These are phyloP conservation scores for Amaurobius ferox DNA, from an alignment of 2,888 invertebrate species.

Conservation along the genomic window DNA sequence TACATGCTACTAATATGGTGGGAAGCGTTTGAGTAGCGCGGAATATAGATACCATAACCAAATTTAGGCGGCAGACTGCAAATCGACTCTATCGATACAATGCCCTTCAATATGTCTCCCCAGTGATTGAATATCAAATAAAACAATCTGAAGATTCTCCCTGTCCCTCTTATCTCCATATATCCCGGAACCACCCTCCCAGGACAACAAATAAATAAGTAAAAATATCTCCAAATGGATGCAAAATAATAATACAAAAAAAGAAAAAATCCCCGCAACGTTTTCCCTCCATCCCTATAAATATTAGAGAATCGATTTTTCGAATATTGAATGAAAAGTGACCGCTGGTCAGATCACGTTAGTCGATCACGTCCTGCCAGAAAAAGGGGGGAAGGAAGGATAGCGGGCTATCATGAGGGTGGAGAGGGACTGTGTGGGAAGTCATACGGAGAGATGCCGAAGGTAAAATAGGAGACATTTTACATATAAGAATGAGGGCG, in stretches of 20 bases:
- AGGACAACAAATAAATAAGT: conserved; percentile 2
- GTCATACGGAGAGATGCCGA: conserved; percentile 38
- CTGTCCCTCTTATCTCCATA: background rate
- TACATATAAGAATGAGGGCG: too few species aligned
- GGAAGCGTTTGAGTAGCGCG: too few species aligned
- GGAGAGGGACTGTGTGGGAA: conserved; percentile 6
- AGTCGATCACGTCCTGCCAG: conserved; percentile 46
- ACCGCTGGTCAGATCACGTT: conserved; percentile 59
- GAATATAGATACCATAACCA: too few species aligned
- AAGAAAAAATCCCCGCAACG: background rate
- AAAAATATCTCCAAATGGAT: background rate
- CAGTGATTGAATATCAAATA: background rate
- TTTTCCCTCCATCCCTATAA: conserved; percentile 41
- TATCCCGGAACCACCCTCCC: background rate
- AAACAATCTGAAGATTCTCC: background rate
- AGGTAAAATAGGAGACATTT: conserved; percentile 20
- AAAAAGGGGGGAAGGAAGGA: background rate
- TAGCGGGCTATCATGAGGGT: background rate
- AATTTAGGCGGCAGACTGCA: too few species aligned
- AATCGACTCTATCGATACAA: too few species aligned
- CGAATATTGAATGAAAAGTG: conserved; percentile 63
- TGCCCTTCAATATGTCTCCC: too few species aligned
- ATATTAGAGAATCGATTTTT: conserved; percentile 64
- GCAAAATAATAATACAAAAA: background rate
- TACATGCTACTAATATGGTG: too few species aligned